phyloP scores from a whole-genome alignment of 2,113 vertebrate genomes.

The Sterna hirundo region DNA sequence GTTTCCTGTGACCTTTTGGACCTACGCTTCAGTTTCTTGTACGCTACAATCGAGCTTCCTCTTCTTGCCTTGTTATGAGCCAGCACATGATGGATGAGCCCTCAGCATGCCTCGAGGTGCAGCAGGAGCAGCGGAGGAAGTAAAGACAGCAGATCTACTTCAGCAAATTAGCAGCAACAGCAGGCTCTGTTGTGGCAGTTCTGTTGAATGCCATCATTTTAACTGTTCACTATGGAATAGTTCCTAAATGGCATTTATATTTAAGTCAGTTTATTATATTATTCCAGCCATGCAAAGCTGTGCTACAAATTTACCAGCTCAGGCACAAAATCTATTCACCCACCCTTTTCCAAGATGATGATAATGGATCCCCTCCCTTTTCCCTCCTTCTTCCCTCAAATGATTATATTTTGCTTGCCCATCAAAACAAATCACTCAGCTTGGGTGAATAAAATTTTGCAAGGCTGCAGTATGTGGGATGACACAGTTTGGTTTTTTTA shows the following conservation, averaged over 20 bases:
- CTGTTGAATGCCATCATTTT: slow-evolving; percentile 31
- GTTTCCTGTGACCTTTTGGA: slow-evolving; percentile 10
- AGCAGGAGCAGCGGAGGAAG: background rate
- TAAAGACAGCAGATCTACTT: background rate
- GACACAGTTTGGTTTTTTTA: background rate
- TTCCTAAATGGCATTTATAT: slow-evolving; percentile 39
- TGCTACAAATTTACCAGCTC: slow-evolving; percentile 17
- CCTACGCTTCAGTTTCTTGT: background rate
- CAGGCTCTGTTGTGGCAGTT: slow-evolving; percentile 15
- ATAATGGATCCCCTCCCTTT: background rate
- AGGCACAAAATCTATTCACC: slow-evolving; percentile 27
- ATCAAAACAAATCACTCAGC: slow-evolving; percentile 37
- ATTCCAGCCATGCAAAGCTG: slow-evolving; percentile 29
- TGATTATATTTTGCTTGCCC: slow-evolving; percentile 26
- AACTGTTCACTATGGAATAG: slow-evolving; percentile 13
- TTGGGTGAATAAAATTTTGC: slow-evolving; percentile 26
- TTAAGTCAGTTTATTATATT: slow-evolving; percentile 23
- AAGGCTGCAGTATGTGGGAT: background rate
- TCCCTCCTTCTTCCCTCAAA: background rate
- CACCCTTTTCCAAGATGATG: background rate
- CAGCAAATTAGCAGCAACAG: slow-evolving; percentile 52
- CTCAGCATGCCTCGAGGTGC: slow-evolving; percentile 29
- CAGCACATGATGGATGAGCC: slow-evolving; percentile 18
- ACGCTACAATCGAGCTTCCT: background rate
- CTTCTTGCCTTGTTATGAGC: background rate